Percentiles rank a stretch among this genome's conserved stretches.
Evolutionary conservation across 2,888 invertebrate genomes (phyloP).

Genomic region (Pelosia muscerda): DNA sequence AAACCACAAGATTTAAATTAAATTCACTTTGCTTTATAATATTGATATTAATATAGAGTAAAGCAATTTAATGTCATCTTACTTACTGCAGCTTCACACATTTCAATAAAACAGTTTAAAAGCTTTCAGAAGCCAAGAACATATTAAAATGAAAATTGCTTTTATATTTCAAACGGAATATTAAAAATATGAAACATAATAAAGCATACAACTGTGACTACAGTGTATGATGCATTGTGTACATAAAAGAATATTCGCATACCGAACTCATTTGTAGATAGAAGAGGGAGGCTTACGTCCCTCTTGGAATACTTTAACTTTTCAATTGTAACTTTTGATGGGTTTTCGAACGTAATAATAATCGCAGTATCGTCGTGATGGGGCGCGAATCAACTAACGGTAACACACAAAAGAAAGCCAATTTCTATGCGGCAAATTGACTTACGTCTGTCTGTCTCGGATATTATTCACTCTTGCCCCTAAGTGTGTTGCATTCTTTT

Average conservation of each 20-base stretch:
- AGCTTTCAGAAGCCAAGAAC: constrained; percentile 33
- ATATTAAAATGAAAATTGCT: constrained; percentile 49
- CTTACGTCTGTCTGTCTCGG: constrained; percentile 74
- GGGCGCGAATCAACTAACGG: constrained; percentile 80
- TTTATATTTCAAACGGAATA: constrained; percentile 53
- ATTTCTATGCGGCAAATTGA: constrained; percentile 84
- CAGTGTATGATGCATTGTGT: constrained; percentile 65
- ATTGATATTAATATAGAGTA: background rate
- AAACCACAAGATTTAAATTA: background rate
- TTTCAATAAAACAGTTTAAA: constrained; percentile 26
- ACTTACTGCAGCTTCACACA: constrained; percentile 1
- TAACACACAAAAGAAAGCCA: constrained; percentile 81
- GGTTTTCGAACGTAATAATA: constrained; percentile 87
- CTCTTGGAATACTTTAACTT: constrained; percentile 86
- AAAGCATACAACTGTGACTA: constrained; percentile 56
- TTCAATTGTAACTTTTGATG: constrained; percentile 87
- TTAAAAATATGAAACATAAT: constrained; percentile 61
- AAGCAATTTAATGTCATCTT: background rate
- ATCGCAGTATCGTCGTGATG: constrained; percentile 80
- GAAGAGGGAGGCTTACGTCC: constrained; percentile 77
- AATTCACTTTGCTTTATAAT: background rate
- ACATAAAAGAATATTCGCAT: constrained; percentile 82
- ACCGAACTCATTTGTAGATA: constrained; percentile 83
- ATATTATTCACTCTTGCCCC: constrained; percentile 75
- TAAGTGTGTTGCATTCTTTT: constrained; percentile 68